Evolutionary conservation across 2,797 vertebrate species (phyloP).

Genomic region (Cichlasoma orientale): DNA sequence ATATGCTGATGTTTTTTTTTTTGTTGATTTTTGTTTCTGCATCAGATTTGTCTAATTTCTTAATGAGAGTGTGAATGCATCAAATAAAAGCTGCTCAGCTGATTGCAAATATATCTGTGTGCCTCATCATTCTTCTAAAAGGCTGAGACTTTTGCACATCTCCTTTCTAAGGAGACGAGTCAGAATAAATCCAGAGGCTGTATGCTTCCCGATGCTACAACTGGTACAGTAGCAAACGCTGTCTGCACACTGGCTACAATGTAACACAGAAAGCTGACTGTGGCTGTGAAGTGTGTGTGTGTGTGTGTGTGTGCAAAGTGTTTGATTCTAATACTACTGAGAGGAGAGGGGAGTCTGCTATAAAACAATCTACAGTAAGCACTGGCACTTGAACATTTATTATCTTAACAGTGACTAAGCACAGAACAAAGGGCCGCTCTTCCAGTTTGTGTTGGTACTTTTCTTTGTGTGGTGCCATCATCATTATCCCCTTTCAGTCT

Average conservation of each 20-base stretch:
- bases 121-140: neutral
- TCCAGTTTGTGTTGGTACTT: slow-evolving; percentile 45
- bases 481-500: slow-evolving; percentile 39
- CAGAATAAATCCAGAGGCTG: slow-evolving; percentile 3
- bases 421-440: slow-evolving; percentile 63
- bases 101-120: neutral
- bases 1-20: no score
- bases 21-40: neutral
- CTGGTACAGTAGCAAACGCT: slow-evolving; percentile 18
- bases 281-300: slow-evolving; percentile 28
- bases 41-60: neutral
- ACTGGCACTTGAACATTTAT: slow-evolving; percentile 71
- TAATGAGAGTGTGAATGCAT: neutral
- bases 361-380: slow-evolving; percentile 62
- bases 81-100: slow-evolving; percentile 5
- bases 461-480: slow-evolving; percentile 42
- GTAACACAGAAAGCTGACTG: slow-evolving; percentile 34
- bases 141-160: neutral
- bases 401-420: slow-evolving; percentile 67
- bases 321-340: slow-evolving; percentile 46
- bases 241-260: slow-evolving; percentile 32
- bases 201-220: slow-evolving; percentile 38
- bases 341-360: slow-evolving; percentile 41
- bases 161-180: slow-evolving; percentile 16
- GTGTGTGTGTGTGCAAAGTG: slow-evolving; percentile 34